Evolutionary conservation across 2,888 invertebrate genomes (phyloP).

Genomic region (Drosophila silvestris): DNA sequence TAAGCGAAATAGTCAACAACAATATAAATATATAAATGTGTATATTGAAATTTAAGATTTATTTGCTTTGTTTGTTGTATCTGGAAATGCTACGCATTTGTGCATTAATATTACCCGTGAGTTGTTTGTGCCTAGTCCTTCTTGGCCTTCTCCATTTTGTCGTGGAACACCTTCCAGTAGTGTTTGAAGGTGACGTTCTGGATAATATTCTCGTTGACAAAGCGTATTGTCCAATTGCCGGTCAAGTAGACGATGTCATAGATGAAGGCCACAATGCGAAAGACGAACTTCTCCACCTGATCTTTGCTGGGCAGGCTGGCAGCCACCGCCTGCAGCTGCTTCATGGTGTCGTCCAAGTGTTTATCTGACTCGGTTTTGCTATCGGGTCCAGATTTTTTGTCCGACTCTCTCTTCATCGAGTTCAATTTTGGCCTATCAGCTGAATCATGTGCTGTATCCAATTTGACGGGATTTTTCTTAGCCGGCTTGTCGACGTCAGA

Average conservation of each 20-base stretch:
- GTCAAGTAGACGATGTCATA: constrained; percentile 74
- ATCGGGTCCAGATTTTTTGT: not conserved
- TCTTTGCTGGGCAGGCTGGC: constrained; percentile 73
- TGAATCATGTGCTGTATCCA: constrained; percentile 18
- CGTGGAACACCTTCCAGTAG: constrained; percentile 74
- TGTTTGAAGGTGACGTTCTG: constrained; percentile 63
- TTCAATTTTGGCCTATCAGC: not conserved
- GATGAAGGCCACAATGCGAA: constrained; percentile 77
- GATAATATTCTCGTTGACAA: constrained; percentile 65
- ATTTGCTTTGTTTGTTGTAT: constrained; percentile 31
- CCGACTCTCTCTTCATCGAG: not conserved
- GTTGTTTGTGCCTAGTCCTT: constrained; percentile 52
- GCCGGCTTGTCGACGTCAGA: constrained; percentile 1
- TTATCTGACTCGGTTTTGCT: not conserved
- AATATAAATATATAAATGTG: constrained; percentile 11
- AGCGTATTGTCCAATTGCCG: constrained; percentile 55
- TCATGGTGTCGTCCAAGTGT: constrained; percentile 43
- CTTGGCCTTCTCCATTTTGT: constrained; percentile 80
- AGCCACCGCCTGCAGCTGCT: constrained; percentile 55
- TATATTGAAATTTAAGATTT: constrained; percentile 38
- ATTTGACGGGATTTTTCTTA: constrained; percentile 5
- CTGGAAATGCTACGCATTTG: not conserved
- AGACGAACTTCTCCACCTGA: constrained; percentile 79
- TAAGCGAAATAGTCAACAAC: constrained; percentile 11
- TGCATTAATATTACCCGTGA: not conserved